Evolutionary conservation across 2,113 vertebrate species (phyloP).

Genomic region (Albula goreensis): DNA sequence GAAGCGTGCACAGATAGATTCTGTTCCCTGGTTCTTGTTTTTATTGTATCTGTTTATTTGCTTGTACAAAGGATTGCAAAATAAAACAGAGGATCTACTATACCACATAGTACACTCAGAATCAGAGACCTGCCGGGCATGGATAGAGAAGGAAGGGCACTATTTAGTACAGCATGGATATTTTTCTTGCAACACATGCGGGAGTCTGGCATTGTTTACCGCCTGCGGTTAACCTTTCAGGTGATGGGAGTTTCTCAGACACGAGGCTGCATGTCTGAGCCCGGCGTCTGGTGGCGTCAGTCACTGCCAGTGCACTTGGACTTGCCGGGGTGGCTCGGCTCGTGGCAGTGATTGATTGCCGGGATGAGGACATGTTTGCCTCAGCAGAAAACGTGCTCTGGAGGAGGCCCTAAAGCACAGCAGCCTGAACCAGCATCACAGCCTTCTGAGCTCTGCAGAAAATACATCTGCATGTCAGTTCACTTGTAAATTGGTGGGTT

Average conservation of each 20-base stretch:
- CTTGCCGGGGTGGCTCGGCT: slow-evolving; percentile 44
- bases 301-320: not conserved
- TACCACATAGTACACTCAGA: too few species aligned
- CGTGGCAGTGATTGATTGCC: slow-evolving; percentile 55
- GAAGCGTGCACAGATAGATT: slow-evolving; percentile 34
- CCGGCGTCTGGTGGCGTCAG: not conserved
- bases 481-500: not conserved
- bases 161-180: not conserved
- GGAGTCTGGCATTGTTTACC: not conserved
- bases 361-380: slow-evolving; percentile 49
- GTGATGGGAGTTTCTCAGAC: not conserved
- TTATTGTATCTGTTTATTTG: not conserved
- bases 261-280: not conserved
- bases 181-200: not conserved
- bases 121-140: slow-evolving; percentile 31
- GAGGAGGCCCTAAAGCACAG: slow-evolving; percentile 22
- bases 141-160: slow-evolving; percentile 17
- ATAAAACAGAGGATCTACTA: slow-evolving; percentile 4
- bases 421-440: not conserved
- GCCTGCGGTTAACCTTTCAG: not conserved
- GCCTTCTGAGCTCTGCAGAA: slow-evolving; percentile 24
- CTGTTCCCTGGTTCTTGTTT: not conserved
- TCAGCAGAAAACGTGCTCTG: slow-evolving; percentile 52
- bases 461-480: slow-evolving; percentile 14
- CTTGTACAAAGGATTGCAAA: slow-evolving; percentile 45